Conservation (phyloP, 2,888 invertebrate species). For the Hemaris fuciformis region DNA sequence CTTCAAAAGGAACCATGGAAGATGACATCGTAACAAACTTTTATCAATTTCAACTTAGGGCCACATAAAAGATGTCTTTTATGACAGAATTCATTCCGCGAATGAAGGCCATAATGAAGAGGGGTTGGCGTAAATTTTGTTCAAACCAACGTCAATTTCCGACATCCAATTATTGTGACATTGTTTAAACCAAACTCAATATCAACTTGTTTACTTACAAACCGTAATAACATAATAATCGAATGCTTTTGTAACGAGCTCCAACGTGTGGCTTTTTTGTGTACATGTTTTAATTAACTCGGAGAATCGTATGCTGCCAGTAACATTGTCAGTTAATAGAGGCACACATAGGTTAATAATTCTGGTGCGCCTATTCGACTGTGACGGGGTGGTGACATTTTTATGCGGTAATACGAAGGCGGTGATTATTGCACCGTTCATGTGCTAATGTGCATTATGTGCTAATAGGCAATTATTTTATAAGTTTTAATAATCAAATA, state of each 20-base stretch:
- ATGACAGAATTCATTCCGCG: constrained; percentile 8
- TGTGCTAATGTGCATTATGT: no score
- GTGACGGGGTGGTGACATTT: background rate
- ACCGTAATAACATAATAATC: constrained; percentile 7
- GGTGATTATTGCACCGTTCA: no score
- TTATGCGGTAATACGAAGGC: no score
- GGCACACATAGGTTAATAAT: background rate
- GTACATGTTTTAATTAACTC: constrained; percentile 15
- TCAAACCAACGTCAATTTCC: constrained; percentile 39
- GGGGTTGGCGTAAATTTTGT: constrained; percentile 26
- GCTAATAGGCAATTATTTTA: no score
- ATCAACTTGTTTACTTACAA: constrained; percentile 18
- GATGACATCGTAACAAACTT: constrained; percentile 5
- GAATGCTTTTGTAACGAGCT: constrained; percentile 7
- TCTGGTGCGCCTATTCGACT: background rate
- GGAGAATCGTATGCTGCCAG: constrained; percentile 25
- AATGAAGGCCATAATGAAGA: constrained; percentile 25
- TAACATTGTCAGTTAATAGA: constrained; percentile 22
- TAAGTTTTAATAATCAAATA: no score
- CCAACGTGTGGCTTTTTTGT: constrained; percentile 2
- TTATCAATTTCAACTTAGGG: constrained; percentile 1
- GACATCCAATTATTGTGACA: constrained; percentile 46
- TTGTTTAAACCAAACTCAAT: constrained; percentile 33
- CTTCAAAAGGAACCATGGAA: background rate
- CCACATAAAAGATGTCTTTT: background rate